These are phyloP conservation scores for Chloebia gouldiae DNA, from an alignment of 2,113 vertebrate species.

Conservation along the genomic window DNA sequence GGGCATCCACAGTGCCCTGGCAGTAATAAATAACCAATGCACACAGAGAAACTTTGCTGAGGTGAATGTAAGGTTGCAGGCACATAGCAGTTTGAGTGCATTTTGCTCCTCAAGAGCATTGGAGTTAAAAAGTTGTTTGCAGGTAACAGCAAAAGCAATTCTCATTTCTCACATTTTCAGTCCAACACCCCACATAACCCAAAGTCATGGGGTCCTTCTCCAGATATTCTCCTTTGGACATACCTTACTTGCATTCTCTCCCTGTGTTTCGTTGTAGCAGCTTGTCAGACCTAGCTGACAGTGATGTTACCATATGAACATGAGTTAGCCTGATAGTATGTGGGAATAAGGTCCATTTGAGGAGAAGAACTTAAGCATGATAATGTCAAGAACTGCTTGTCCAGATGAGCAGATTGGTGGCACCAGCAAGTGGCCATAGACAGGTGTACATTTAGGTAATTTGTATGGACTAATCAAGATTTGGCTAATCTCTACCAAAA, in stretches of 20 bases:
- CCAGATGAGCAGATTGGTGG: not conserved
- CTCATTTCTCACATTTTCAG: not conserved
- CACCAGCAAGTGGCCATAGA: not conserved
- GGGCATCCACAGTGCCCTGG: slow-evolving; percentile 11
- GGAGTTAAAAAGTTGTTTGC: not conserved
- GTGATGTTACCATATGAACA: not conserved
- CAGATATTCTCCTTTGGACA: not conserved
- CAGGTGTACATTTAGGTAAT: not conserved
- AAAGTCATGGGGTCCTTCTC: not conserved
- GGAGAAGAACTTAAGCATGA: not conserved
- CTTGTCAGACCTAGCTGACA: not conserved
- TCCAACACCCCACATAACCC: rapidly evolving
- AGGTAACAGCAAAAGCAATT: not conserved
- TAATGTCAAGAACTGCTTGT: not conserved
- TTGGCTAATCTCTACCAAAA: not conserved
- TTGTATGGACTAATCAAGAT: not conserved
- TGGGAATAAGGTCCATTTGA: not conserved
- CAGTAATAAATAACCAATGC: slow-evolving; percentile 59
- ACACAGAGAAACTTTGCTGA: slow-evolving; percentile 34
- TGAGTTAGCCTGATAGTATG: not conserved
- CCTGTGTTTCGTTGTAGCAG: not conserved
- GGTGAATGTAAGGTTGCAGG: slow-evolving; percentile 62
- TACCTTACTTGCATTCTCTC: not conserved
- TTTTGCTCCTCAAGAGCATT: slow-evolving; percentile 32
- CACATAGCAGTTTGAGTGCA: slow-evolving; percentile 1